phyloP scores from a whole-genome alignment of 2,113 vertebrate genomes.

The Pithys albifrons region DNA sequence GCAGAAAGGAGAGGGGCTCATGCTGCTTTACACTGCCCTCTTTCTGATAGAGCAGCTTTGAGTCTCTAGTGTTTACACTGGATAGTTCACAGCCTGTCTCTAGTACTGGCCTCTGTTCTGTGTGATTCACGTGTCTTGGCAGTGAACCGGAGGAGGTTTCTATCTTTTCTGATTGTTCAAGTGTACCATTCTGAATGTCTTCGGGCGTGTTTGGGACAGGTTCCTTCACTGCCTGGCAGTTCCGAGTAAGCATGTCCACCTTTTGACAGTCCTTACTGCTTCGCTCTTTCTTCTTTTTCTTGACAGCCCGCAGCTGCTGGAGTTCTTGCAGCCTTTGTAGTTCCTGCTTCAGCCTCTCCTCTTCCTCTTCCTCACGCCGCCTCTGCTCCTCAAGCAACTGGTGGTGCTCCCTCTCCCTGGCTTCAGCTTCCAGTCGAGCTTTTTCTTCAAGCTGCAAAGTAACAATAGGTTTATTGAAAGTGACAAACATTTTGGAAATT shows the following conservation, averaged over 20 bases:
- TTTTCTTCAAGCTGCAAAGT: conserved; percentile 90
- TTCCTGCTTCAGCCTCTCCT: conserved; percentile 85
- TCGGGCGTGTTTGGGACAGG: conserved; percentile 77
- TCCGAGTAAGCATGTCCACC: conserved; percentile 67
- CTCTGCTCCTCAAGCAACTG: conserved; percentile 82
- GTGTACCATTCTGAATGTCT: conserved; percentile 84
- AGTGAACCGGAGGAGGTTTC: conserved; percentile 75
- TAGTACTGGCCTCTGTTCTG: conserved; percentile 36
- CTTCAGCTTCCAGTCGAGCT: conserved; percentile 89
- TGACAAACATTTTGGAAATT: background rate
- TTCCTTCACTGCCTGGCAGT: conserved; percentile 80
- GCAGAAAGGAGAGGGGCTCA: conserved; percentile 75
- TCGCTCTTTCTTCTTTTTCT: conserved; percentile 95
- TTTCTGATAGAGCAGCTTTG: conserved; percentile 70
- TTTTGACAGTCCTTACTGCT: conserved; percentile 79
- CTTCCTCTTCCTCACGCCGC: conserved; percentile 80
- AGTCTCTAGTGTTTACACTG: conserved; percentile 62
- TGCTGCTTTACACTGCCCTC: conserved; percentile 75
- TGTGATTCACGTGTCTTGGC: conserved; percentile 58
- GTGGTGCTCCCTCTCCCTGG: conserved; percentile 83
- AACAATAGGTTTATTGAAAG: background rate
- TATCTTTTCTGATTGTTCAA: conserved; percentile 80
- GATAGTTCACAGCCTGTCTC: conserved; percentile 32
- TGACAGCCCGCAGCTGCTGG: conserved; percentile 84
- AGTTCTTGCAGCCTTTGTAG: conserved; percentile 88